These are phyloP conservation scores for Mesoligia furuncula DNA, from an alignment of 2,888 invertebrate genomes.

Conservation along the genomic window DNA sequence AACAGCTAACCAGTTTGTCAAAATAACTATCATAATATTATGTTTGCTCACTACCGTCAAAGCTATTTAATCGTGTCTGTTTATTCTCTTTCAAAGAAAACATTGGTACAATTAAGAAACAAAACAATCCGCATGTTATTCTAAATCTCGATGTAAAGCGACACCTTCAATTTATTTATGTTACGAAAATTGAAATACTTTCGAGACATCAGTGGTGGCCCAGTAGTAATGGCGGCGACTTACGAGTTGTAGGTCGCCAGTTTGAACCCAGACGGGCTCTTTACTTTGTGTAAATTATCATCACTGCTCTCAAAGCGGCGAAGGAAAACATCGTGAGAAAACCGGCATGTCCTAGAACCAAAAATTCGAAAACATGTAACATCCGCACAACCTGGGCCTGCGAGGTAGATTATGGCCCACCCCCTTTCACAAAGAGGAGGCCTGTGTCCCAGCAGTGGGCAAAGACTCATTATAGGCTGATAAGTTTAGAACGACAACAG, in stretches of 20 bases:
- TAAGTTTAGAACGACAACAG: no score
- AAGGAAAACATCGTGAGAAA: no score
- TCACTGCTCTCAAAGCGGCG: background rate
- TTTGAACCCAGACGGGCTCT: background rate
- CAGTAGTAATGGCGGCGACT: background rate
- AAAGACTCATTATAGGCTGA: no score
- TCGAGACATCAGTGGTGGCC: background rate
- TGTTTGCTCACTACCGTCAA: background rate
- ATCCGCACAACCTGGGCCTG: no score
- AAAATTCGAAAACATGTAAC: no score
- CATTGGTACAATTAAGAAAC: slow-evolving; percentile 10
- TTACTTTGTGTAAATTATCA: background rate
- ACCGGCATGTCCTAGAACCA: no score
- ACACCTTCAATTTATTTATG: slow-evolving; percentile 1
- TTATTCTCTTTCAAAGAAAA: slow-evolving; percentile 1
- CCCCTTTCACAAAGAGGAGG: no score
- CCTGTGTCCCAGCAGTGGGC: no score
- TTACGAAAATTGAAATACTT: slow-evolving; percentile 9
- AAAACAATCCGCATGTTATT: slow-evolving; percentile 12
- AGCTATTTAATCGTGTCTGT: background rate
- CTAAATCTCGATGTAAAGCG: slow-evolving; percentile 8
- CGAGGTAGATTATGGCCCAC: no score
- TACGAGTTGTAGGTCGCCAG: background rate
- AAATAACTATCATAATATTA: background rate
- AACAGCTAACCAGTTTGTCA: background rate